A percentile compares a stretch with the other conserved stretches of the same genome.
These are phyloP conservation scores for Spisula solida DNA, from an alignment of 2,888 invertebrate genomes.

Conservation along the genomic window DNA sequence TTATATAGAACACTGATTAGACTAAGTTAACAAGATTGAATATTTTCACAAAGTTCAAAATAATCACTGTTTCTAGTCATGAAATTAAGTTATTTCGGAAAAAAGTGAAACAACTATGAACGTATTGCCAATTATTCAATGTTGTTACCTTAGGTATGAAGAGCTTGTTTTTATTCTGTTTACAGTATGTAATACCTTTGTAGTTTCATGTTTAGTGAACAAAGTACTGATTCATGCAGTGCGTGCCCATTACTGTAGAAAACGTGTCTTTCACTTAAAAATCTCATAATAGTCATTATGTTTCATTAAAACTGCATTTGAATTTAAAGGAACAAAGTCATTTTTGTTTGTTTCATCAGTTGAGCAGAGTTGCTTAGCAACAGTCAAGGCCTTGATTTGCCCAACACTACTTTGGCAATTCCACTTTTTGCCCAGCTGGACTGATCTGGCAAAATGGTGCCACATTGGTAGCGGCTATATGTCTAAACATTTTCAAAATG, in stretches of 20 bases:
- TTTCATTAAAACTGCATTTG: background rate
- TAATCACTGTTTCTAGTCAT: background rate
- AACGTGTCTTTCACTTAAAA: conserved; percentile 14
- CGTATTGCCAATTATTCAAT: background rate
- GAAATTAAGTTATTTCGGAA: background rate
- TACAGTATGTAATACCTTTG: background rate
- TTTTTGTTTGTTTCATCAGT: background rate
- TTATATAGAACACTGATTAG: background rate
- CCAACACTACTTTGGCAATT: background rate
- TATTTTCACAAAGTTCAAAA: background rate
- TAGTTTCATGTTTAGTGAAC: conserved; percentile 14
- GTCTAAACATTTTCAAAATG: background rate
- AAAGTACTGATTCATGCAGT: background rate
- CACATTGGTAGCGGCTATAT: background rate
- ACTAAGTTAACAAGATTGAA: background rate
- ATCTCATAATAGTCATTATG: conserved; percentile 21
- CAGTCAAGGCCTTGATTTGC: background rate
- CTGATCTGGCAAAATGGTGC: background rate
- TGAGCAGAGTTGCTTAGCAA: background rate
- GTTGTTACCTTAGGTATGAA: background rate
- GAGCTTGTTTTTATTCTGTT: background rate
- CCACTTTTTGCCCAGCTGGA: background rate
- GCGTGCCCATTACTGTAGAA: background rate
- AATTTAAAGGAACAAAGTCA: background rate
- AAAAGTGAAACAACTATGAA: background rate